Base-by-base conservation (phyloP, 2,888 invertebrate species). In the Drosophila anceps region DNA sequence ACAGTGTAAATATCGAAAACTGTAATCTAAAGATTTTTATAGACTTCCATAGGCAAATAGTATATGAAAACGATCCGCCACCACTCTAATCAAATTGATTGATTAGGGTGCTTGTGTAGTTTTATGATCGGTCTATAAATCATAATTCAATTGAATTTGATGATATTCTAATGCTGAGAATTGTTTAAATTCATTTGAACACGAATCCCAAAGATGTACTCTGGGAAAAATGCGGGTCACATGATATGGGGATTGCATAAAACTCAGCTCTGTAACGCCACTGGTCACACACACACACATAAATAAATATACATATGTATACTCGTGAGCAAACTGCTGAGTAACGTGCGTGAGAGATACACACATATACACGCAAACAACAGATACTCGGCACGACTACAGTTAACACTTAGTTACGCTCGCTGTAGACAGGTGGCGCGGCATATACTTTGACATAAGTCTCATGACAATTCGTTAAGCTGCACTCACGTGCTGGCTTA, bases 241-340 rank as follows among this genome's bases (percentile, higher is more conserved):
- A 85, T 85, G 84, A 85, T 90, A 69, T 69, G 48, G 44, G 53
- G 76, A 77, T 84, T 85, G 90, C 84, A 85, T 90, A 85, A 81
- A 85, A 85, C 77, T 88, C 73, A 72, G 76, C 88, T 87, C 85
- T 72, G 83, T 70, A 64, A 72, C 61, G 72, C 57, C 37, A 64
- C 66, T 80, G 64, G 8, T 1, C 48, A 7, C 35, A 37, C 37
- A 46, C 33, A 46, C 44, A 54, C 57, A 76, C 60, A 66, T 58
- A 33, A n/a, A 10, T 1, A 44, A 1, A n/a, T 3, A 46, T n/a
- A 46, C 2, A 15, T 44, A 8, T 44, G 13, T 41, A 10, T 44
- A 7, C 7, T 44, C 27, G 29, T 18, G 39, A 37, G 46, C 59
- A 48, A 65, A 69, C 63, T 61, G 54, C 73, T 81, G 73, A 69